Percentiles rank a stretch among this genome's conserved stretches.
phyloP scores from a whole-genome alignment of 2,113 vertebrate genomes.

The Isurus oxyrinchus region DNA sequence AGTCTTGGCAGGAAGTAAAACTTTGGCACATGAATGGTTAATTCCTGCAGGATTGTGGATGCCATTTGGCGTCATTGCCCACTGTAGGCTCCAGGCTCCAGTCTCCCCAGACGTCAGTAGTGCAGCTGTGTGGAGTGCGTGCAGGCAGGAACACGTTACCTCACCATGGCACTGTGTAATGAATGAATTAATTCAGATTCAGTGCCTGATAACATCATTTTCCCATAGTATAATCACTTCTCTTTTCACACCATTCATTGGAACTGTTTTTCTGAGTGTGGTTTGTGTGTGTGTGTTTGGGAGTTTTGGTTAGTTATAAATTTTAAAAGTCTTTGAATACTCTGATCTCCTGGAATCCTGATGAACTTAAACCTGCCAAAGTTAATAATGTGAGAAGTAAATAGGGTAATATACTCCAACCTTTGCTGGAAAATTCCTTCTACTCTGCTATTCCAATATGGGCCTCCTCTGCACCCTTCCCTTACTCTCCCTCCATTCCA shows the following conservation, averaged over 20 bases:
- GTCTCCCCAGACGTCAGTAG: conserved; percentile 21
- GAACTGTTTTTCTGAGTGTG: not conserved
- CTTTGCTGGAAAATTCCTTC: not conserved
- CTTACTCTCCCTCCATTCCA: not conserved
- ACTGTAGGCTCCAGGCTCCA: conserved; percentile 19
- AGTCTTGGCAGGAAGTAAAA: not conserved
- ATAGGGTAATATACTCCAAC: not conserved
- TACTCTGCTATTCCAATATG: not conserved
- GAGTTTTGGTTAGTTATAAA: not conserved
- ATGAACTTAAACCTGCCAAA: not conserved
- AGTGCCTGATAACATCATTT: not conserved
- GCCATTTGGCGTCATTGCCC: conserved; percentile 34
- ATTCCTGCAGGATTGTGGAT: conserved; percentile 4
- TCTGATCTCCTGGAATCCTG: not conserved
- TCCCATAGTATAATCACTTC: conserved; percentile 31
- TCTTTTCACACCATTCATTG: conserved; percentile 16
- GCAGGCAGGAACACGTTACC: conserved; percentile 27
- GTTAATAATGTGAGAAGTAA: not conserved
- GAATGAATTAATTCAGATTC: conserved; percentile 30
- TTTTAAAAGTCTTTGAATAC: not conserved
- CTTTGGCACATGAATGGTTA: not conserved
- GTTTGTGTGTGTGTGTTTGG: not conserved
- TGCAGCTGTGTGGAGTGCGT: conserved; percentile 31
- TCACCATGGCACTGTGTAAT: conserved; percentile 32
- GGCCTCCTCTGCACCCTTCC: not conserved